These are phyloP conservation scores for Coptotermes formosanus DNA, from an alignment of 1,140 invertebrate genomes.

Conservation along the genomic window DNA sequence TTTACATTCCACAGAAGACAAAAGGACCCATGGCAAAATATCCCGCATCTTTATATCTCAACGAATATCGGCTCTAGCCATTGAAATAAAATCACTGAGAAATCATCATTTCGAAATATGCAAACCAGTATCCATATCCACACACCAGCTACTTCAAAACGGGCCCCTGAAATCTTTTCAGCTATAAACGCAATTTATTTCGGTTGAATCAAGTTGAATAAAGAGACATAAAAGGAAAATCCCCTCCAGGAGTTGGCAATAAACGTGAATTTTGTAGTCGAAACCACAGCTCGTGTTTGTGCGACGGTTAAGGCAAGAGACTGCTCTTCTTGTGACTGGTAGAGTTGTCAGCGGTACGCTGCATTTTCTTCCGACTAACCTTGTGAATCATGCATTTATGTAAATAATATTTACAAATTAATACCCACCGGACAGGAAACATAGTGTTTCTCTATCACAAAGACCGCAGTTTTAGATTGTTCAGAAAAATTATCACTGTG, in stretches of 20 bases:
- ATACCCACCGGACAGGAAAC: too few relatives aligned
- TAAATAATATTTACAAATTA: too few relatives aligned
- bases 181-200: not conserved
- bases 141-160: not conserved
- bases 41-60: too few relatives aligned
- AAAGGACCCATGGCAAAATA: too few relatives aligned
- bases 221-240: conserved; percentile 11
- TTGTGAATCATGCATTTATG: too few relatives aligned
- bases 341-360: too few relatives aligned
- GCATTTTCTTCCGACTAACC: too few relatives aligned
- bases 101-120: not conserved
- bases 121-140: not conserved
- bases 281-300: not conserved
- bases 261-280: not conserved
- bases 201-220: not conserved
- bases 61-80: too few relatives aligned
- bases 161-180: not conserved
- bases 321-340: not conserved
- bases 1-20: too few relatives aligned
- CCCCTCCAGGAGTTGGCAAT: not conserved
- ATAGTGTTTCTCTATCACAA: too few relatives aligned
- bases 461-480: too few relatives aligned
- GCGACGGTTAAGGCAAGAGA: not conserved
- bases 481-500: too few relatives aligned
- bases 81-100: not conserved